These are phyloP conservation scores for Pseudococcus longispinus DNA, from an alignment of 2,888 invertebrate genomes.

Conservation along the genomic window DNA sequence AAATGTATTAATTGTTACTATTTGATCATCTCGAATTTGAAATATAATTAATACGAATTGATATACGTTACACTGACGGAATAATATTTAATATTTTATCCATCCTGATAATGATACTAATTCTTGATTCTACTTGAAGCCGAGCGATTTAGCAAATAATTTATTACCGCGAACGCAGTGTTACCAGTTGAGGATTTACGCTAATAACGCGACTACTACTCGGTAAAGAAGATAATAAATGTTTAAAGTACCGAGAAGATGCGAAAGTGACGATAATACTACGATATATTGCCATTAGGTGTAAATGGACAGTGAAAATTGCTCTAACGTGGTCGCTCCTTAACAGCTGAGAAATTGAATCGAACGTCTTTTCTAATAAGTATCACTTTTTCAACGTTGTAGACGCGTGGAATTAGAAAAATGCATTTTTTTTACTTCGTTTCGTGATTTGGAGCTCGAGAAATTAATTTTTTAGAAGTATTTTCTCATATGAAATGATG, in stretches of 20 bases:
- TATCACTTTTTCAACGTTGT: background rate
- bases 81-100: slow-evolving; percentile 35
- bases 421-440: background rate
- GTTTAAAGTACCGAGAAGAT: background rate
- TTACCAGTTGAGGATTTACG: slow-evolving; percentile 40
- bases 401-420: background rate
- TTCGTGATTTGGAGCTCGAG: background rate
- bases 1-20: background rate
- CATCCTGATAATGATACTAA: slow-evolving; percentile 27
- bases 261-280: slow-evolving; percentile 10
- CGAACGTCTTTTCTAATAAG: background rate
- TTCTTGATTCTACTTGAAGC: slow-evolving; percentile 30
- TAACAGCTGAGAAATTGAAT: background rate
- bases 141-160: slow-evolving; percentile 37
- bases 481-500: too few relatives aligned
- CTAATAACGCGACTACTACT: background rate
- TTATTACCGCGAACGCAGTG: background rate
- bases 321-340: background rate
- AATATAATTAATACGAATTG: background rate
- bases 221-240: slow-evolving; percentile 8
- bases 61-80: background rate
- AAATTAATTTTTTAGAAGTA: too few relatives aligned
- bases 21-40: background rate
- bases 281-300: slow-evolving; percentile 4
- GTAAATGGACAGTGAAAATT: slow-evolving; percentile 22